Conservation (phyloP, 35 echinoderm and acorn worm genomes). For the Strongylocentrotus purpuratus region DNA sequence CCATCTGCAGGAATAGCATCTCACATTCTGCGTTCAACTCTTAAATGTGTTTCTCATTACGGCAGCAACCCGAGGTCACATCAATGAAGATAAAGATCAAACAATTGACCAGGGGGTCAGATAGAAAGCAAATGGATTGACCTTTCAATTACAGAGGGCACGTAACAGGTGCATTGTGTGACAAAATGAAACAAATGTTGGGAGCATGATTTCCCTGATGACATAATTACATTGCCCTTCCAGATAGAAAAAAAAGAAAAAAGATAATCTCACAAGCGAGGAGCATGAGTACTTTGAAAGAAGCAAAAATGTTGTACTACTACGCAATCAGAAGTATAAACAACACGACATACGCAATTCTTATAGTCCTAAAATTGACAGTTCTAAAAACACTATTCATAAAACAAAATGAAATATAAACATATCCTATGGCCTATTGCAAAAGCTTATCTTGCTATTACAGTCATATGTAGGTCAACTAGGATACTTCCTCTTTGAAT, state of each 20-base stretch:
- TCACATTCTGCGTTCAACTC: background rate
- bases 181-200: constrained; percentile 8
- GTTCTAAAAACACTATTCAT: background rate
- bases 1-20: background rate
- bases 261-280: background rate
- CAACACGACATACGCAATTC: background rate
- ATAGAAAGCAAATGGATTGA: background rate
- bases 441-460: background rate
- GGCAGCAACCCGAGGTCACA: background rate
- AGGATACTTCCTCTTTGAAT: background rate
- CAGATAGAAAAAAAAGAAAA: background rate
- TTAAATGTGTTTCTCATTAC: constrained; percentile 21
- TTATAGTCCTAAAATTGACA: too few species aligned
- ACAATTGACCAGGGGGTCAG: constrained; percentile 39
- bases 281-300: background rate
- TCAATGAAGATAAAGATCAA: constrained; percentile 30
- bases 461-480: background rate
- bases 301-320: background rate
- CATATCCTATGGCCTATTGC: background rate
- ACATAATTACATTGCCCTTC: background rate
- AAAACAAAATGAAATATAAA: background rate
- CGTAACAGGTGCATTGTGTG: background rate
- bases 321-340: background rate
- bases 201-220: background rate
- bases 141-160: constrained; percentile 36